These are phyloP conservation scores for Anarrhichthys ocellatus DNA, from an alignment of 2,113 vertebrate genomes.

Conservation along the genomic window DNA sequence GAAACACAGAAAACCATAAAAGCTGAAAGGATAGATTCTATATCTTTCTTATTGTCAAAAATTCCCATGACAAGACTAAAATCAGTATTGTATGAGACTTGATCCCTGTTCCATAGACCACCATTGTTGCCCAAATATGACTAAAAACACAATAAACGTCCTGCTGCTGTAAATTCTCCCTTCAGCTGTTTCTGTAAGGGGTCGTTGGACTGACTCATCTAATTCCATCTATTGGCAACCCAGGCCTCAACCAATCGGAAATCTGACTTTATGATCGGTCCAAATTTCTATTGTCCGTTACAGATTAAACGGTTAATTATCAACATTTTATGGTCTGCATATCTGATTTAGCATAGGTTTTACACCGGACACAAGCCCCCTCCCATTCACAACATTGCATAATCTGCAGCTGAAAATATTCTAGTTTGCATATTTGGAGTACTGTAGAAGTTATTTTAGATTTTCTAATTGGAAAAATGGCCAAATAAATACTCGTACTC, in stretches of 20 bases:
- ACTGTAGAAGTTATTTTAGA: background rate
- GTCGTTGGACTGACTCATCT: background rate
- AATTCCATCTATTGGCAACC: background rate
- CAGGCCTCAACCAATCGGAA: background rate
- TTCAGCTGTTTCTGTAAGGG: background rate
- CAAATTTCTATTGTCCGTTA: background rate
- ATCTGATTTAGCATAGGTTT: background rate
- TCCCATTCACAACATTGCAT: background rate
- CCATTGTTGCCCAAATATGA: background rate
- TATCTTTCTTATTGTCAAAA: background rate
- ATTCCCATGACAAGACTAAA: background rate
- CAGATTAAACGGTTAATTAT: background rate
- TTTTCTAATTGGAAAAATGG: background rate
- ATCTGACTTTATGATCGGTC: background rate
- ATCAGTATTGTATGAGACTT: background rate
- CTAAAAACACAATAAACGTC: background rate
- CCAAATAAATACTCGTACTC: background rate
- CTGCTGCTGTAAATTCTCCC: background rate
- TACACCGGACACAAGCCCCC: background rate
- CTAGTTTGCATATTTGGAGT: background rate
- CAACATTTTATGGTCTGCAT: background rate
- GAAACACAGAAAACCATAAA: background rate
- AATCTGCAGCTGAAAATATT: conserved; percentile 2
- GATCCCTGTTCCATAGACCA: background rate
- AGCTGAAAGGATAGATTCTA: background rate